Conservation (phyloP, 1,140 invertebrate species). For the Bacillus rossius region DNA sequence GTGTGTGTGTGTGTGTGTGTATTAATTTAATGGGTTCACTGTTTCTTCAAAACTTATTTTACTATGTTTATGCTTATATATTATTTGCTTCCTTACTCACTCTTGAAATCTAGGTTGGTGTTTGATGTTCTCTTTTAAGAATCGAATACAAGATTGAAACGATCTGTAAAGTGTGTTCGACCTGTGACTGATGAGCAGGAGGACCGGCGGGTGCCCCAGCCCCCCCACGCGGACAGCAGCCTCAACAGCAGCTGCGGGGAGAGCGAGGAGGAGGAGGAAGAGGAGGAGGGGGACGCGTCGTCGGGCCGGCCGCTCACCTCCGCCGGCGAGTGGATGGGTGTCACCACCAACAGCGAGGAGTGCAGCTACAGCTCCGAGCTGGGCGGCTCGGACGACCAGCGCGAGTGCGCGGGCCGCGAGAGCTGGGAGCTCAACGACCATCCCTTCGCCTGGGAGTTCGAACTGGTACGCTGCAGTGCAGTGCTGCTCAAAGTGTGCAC, state of each 20-base stretch:
- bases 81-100: too few species aligned
- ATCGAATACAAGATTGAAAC: too few species aligned
- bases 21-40: too few species aligned
- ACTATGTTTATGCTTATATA: too few species aligned
- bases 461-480: slow-evolving; percentile 45
- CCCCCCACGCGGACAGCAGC: slow-evolving; percentile 19
- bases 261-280: slow-evolving; percentile 57
- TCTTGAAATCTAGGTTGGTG: too few species aligned
- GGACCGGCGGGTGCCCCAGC: slow-evolving; percentile 35
- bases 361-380: slow-evolving; percentile 75
- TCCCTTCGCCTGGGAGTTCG: slow-evolving; percentile 64
- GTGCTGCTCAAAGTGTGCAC: too few species aligned
- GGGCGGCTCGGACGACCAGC: slow-evolving; percentile 52
- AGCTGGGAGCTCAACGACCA: slow-evolving; percentile 46
- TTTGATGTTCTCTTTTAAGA: too few species aligned
- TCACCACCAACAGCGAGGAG: slow-evolving; percentile 82
- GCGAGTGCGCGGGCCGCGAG: slow-evolving; percentile 22
- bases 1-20: too few species aligned
- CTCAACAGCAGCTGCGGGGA: slow-evolving; percentile 42
- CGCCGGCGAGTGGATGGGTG: slow-evolving; percentile 69
- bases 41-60: too few species aligned
- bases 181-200: slow-evolving; percentile 31
- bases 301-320: slow-evolving; percentile 45
- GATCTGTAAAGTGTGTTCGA: too few species aligned
- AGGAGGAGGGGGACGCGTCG: slow-evolving; percentile 51